Percentiles rank a stretch among this genome's conserved stretches.
Evolutionary conservation across 2,113 vertebrate species (phyloP).

Genomic region (Zosterops hypoxanthus): DNA sequence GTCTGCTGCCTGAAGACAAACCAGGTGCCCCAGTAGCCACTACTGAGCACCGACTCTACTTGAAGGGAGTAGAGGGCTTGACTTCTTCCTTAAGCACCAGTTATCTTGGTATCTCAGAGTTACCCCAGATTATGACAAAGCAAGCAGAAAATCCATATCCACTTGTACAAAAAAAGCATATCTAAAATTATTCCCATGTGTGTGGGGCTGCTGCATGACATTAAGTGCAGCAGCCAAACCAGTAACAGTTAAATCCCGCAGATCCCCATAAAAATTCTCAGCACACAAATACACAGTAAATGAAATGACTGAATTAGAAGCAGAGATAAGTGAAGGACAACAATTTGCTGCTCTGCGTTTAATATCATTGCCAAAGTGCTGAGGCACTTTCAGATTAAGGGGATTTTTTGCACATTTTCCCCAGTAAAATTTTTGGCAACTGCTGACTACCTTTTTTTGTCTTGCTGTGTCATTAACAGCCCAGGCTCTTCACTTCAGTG

Average conservation of each 20-base stretch:
- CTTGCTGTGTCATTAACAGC: not conserved
- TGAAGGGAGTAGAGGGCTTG: not conserved
- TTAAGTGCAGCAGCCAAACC: conserved; percentile 46
- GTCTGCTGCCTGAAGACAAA: not conserved
- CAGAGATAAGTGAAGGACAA: conserved; percentile 54
- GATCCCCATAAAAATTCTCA: conserved; percentile 56
- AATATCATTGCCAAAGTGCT: conserved; percentile 2
- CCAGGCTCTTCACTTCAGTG: not conserved
- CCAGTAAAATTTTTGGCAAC: conserved; percentile 27
- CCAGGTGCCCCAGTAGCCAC: not conserved
- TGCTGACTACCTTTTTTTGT: not conserved
- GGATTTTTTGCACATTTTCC: conserved; percentile 20
- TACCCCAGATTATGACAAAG: conserved; percentile 37
- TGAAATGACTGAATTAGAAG: conserved; percentile 51
- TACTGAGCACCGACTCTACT: not conserved
- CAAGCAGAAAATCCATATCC: conserved; percentile 40
- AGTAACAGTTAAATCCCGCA: conserved; percentile 51
- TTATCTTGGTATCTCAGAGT: not conserved
- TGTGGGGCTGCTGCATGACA: conserved; percentile 55
- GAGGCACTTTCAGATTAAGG: conserved; percentile 47
- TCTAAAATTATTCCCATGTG: conserved; percentile 66
- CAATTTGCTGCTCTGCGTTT: not conserved
- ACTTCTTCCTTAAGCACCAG: not conserved
- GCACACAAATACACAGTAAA: conserved; percentile 43
- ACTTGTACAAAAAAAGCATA: conserved; percentile 1